A percentile compares a stretch with the other conserved stretches of the same genome.
phyloP scores from a whole-genome alignment of 2,113 vertebrate genomes.

The Cephalopholis sonnerati region DNA sequence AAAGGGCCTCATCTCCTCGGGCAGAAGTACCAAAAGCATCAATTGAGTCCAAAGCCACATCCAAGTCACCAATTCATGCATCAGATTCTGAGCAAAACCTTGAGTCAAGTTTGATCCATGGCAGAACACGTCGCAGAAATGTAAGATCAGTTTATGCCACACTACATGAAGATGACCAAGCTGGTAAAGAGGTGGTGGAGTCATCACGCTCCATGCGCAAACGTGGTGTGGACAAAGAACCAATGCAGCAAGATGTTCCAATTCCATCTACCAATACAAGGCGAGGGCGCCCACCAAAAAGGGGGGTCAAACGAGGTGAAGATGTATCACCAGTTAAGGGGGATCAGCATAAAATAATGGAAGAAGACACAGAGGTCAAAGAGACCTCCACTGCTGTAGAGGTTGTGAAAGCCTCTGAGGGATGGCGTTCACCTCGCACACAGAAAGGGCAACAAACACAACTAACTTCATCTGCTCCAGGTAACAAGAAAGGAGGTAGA shows the following conservation, averaged over 20 bases:
- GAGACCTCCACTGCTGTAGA: slow-evolving; percentile 86
- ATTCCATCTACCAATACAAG: slow-evolving; percentile 83
- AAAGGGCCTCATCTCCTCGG: slow-evolving; percentile 90
- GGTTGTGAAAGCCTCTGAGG: slow-evolving; percentile 82
- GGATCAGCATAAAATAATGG: slow-evolving; percentile 82
- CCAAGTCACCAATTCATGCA: slow-evolving; percentile 90
- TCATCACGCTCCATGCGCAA: slow-evolving; percentile 91
- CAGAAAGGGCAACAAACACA: slow-evolving; percentile 87
- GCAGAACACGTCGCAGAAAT: slow-evolving; percentile 93
- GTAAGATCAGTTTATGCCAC: slow-evolving; percentile 96
- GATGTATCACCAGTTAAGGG: slow-evolving; percentile 88
- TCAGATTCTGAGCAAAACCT: slow-evolving; percentile 86
- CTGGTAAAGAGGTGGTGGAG: slow-evolving; percentile 88
- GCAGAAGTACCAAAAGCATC: slow-evolving; percentile 88
- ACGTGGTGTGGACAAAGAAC: slow-evolving; percentile 89
- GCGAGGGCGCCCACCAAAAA: slow-evolving; percentile 94
- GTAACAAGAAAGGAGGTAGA: slow-evolving; percentile 88
- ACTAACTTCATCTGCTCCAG: slow-evolving; percentile 70
- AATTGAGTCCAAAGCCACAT: slow-evolving; percentile 87
- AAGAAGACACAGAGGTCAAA: slow-evolving; percentile 88
- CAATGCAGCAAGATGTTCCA: slow-evolving; percentile 83
- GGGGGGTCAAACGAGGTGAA: slow-evolving; percentile 88
- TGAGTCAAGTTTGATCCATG: slow-evolving; percentile 89
- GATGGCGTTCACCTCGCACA: slow-evolving; percentile 86
- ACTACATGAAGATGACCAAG: slow-evolving; percentile 89